A percentile compares a stretch with the other conserved stretches of the same genome.
Conservation (phyloP, 2,113 vertebrate species). For the Anser cygnoides region DNA sequence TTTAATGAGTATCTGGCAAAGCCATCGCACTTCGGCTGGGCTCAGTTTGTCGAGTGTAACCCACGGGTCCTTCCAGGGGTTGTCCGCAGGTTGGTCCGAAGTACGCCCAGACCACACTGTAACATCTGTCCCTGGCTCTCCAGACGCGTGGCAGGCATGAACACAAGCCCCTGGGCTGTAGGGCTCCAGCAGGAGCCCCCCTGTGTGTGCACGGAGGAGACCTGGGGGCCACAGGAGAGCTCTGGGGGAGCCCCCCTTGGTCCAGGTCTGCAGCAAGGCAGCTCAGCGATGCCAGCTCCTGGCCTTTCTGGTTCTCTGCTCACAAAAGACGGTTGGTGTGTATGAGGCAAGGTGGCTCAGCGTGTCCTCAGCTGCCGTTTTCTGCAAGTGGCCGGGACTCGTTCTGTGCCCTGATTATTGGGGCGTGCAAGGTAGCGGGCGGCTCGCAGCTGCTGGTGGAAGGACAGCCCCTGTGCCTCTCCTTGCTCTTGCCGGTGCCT, state of each 20-base stretch:
- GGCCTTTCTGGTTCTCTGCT: not conserved
- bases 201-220: not conserved
- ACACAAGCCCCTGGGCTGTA: not conserved
- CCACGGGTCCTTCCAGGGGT: not conserved
- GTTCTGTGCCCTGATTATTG: not conserved
- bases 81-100: not conserved
- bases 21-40: not conserved
- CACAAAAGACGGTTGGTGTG: fast-evolving
- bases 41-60: not conserved
- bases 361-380: not conserved
- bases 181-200: not conserved
- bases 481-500: not conserved
- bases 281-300: not conserved
- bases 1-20: not conserved
- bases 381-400: not conserved
- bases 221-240: not conserved
- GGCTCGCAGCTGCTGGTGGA: not conserved
- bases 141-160: not conserved
- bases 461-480: conserved; percentile 8
- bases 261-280: not conserved
- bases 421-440: not conserved
- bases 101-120: not conserved
- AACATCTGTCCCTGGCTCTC: not conserved
- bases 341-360: not conserved
- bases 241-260: not conserved